Evolutionary conservation across 2,797 vertebrate species (phyloP), one percentile per base, ranked within the genome.

Genomic region (Danio tinwini): DNA sequence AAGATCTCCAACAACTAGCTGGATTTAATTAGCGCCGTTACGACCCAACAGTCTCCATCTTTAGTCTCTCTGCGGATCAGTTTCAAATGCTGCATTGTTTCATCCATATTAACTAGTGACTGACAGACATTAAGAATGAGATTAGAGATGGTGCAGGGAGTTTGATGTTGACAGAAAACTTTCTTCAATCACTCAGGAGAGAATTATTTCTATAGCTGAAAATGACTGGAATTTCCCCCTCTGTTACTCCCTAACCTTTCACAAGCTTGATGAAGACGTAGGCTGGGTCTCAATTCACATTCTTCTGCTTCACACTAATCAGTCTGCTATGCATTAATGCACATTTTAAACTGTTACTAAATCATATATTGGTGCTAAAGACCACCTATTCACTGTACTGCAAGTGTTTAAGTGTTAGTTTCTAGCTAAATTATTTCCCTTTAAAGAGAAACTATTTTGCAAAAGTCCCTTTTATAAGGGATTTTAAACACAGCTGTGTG

Each of bases 1-100:
- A 85, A 86, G 85, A 86, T 87, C 85, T 74, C 83, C 86, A 82
- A 86, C 88, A 88, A 87, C 83, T 84, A 82, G 81, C 72, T 84
- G 83, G 86, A 90, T 89, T 86, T 88, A 92, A 92, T 91, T 91
- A 93, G 85, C 44, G 80, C 82, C 78, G 74, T 90, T 85, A 84
- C 85, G 86, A 88, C 84, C 82, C 85, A 44, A 2, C 82, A 80
- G 85, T 70, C 83, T 84, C 83, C 62, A 83, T 42, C 72, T 61
- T 74, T 44, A 11, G 17, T 71, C 68, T 56, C 70, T 76, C 49
- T 40, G 69, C 40, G 58, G 52, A 62, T 82, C 67, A 42, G 37
- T 55, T 77, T 82, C 63, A 63, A 73, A 80, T 74, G 65, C 81
- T 70, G 73, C 42, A 72, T 72, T 55, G 58, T 72, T 74, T 70